Percentiles rank a stretch among this genome's conserved stretches.
Evolutionary conservation across 2,113 vertebrate species (phyloP).

Genomic region (Paratilapia polleni): DNA sequence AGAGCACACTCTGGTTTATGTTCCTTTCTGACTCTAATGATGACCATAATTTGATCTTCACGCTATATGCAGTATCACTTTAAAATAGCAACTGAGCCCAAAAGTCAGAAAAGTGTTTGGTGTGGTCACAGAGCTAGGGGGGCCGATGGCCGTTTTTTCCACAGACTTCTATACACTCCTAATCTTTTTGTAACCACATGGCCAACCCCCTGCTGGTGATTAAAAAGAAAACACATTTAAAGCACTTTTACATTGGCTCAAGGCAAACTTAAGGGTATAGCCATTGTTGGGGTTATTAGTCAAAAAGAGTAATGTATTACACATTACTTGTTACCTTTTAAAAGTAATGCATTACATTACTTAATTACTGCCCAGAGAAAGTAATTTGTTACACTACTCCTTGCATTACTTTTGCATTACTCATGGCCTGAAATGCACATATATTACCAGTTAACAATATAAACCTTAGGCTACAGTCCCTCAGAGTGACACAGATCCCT

Average conservation of each 20-base stretch:
- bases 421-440: no score
- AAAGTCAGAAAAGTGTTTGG: not conserved
- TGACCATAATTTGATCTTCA: not conserved
- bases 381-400: not conserved
- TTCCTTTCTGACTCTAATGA: not conserved
- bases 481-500: no score
- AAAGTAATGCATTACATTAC: not conserved
- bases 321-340: no score
- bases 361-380: not conserved
- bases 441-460: no score
- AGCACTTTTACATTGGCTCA: no score
- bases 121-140: not conserved
- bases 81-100: rapidly evolving
- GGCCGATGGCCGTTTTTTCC: no score
- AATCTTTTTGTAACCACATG: not conserved
- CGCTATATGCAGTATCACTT: not conserved
- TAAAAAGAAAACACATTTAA: not conserved
- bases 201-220: not conserved
- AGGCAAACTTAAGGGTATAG: no score
- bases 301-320: no score
- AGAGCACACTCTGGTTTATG: not conserved
- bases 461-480: no score
- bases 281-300: no score
- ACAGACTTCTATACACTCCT: not conserved
- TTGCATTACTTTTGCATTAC: not conserved